Evolutionary conservation across 2,797 vertebrate genomes (phyloP), one percentile per base, ranked within the genome.

Genomic region (Pangasius mekongensis): DNA sequence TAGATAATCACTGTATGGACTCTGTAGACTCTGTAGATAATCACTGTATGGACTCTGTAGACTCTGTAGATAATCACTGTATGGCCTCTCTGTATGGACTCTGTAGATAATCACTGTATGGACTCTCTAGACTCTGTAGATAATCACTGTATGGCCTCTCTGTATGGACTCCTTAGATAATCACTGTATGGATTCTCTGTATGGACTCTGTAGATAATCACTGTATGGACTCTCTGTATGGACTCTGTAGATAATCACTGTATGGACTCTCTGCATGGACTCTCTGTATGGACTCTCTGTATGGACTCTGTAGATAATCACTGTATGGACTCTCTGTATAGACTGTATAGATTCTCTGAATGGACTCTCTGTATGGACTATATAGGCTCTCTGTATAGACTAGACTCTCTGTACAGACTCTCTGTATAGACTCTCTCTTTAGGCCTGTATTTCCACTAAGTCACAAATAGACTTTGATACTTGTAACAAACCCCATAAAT

Each of bases 381-480:
- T 67, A 33, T 33, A 67, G 5, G 16, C 13, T 52, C 14, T 30
- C 10, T 74, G 69, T 27, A 73, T 3, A 43, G 16, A 43, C 69
- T 10, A 74, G 1, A 47, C 20, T 80, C n/a, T 56, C 30, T 36
- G 2, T 77, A 18, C 5, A 52, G 13, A 30, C 13, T 52, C 14
- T 30, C 10, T 74, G 69, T 27, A 73, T 3, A 43, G 16, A 43
- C 69, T 10, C 20, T 80, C n/a, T 56, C 30, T 36, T 80, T n/a
- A n/a, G 22, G 22, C 22, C 20, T 39, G 10, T 62, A 43, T 39
- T 27, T 14, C 24, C 33, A 14, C 27, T n/a, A 52, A 77, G 47
- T 13, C 13, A 36, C 56, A 52, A 49, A 39, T n/a, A 62, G 20
- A 84, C 87, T 39, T 87, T 76, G 58, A 84, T 77, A 54, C n/a